Base-by-base conservation (phyloP, 2,113 vertebrate species). In the Actenoides lindsayi region DNA sequence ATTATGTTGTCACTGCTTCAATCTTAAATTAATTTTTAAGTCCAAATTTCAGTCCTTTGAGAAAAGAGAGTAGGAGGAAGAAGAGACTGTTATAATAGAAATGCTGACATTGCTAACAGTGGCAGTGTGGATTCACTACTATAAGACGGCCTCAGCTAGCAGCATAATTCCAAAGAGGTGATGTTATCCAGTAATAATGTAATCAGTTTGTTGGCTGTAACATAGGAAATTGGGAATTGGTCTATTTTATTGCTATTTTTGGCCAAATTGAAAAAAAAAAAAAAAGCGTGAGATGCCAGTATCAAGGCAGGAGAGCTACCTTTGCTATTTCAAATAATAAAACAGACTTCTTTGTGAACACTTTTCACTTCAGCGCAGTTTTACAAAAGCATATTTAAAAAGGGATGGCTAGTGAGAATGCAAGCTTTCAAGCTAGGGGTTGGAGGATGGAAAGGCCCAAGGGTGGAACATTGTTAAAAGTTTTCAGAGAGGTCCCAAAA, bases 11-110 rank as follows among this genome's bases (percentile, higher is more conserved):
- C 90, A 94, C 59, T 83, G 51, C 91, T 97, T 96, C 89, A 93
- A 88, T 79, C 73, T 96, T 59, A 90, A 94, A 73, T 96, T 96
- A 50, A 93, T 89, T 96, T 95, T 95, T 60, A 94, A 96, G 94
- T 96, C 94, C 96, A 98, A 92, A 91, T 96, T 96, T 97, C 88
- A 97, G 87, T 73, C 83, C 89, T 56, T 87, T 8, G 77, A 95
- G 92, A 94, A 62, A 50, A 91, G 80, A 53, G 69, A 78, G 78
- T 39, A 75, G 92, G 35, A 69, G 79, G 63, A 85, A 64, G 85
- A 87, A 79, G 70, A 92, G 65, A 56, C 60, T 35, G 10, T 95
- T 96, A 76, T 86, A 96, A 95, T 89, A 92, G 94, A 97, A 98
- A 95, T 86, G 78, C 94, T 94, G 97, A 93, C 93, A 53, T 53